Base-by-base conservation (phyloP, 2,797 vertebrate genomes). In the Potorous gilbertii region DNA sequence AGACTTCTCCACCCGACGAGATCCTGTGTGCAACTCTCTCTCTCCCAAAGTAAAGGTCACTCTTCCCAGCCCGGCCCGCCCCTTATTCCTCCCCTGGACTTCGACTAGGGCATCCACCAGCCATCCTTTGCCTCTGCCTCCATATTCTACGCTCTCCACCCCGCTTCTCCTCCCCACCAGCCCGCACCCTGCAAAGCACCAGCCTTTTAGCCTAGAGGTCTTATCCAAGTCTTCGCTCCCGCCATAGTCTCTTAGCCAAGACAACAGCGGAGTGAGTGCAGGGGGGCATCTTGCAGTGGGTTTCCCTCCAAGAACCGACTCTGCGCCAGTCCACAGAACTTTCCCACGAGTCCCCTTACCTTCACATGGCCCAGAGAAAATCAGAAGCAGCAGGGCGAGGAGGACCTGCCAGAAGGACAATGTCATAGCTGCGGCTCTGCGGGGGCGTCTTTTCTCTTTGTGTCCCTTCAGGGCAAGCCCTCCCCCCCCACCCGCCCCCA, bases 341-440 rank as follows among this genome's bases (percentile, higher is more conserved):
- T 21, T n/a, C 57, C n/a, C 5, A 0, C 0, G 0, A 5, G 0
- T 46, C 91, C 46, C 92, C 91, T 98, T 99, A 99, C 99, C 99
- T 98, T 95, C 96, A 94, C 97, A 98, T 55, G 56, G 98, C 1
- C 97, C 95, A 46, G 46, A 92, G 0, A 98, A 93, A 12, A 59
- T 93, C 21, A 98, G 97, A 1, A 99, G 97, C 16, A 99, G 98
- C 95, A 99, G 91, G 55, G 98, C 55, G 10, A 99, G 97, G 1
- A 98, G 97, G 0, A n/a, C 97, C 98, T 98, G 97, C 0, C 97
- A 97, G 74, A 97, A 31, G 9, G 98, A 93, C 93, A 93, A 93
- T 55, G 3, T 29, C 98, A 98, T 99, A 96, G 96, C 3, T 94
- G 57, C 18, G 66, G 62, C 89, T 40, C 90, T 52, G 29, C 14